Evolutionary conservation across 2,113 vertebrate genomes (phyloP), one percentile per base, ranked within the genome.

Genomic region (Ibidorhyncha struthersii): DNA sequence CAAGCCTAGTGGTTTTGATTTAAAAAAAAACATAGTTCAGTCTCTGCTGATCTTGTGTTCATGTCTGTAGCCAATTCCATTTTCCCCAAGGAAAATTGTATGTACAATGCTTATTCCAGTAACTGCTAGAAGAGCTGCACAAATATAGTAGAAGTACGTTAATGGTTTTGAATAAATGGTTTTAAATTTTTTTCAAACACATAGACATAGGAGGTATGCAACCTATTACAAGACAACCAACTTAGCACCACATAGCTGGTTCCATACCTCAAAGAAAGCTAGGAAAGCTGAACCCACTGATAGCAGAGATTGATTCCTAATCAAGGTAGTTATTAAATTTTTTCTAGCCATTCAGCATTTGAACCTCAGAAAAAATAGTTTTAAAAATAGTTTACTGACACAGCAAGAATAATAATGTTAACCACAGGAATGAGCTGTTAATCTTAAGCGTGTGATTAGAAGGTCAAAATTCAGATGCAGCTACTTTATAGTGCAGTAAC

Each of bases 1-100:
- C 59, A 86, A 89, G 73, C 63, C 61, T 94, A 36, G 70, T 95
- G 22, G 49, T 83, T 94, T 97, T 93, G 38, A 77, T 94, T 73
- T 65, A 50, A 94, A 93, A 82, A 93, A 61, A 66, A 52, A 4
- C 5, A 63, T 29, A 92, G 16, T 91, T 73, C 53, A 41, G 10
- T 93, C 73, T 93, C 58, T 90, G 41, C 86, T 93, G 61, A 65
- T 91, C 69, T 79, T 76, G 36, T 89, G 34, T 86, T 92, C 50
- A 34, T 80, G n/a, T 65, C 70, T 72, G 43, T 29, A 89, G 65
- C 49, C 36, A 72, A 34, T 73, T 76, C 12, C 4, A 9, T 85
- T 89, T 95, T 81, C 66, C 66, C 65, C 73, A 66, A 70, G 53
- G 70, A 91, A 87, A 94, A 90, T 13, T 45, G 14, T 50, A 34